Evolutionary conservation across 2,888 invertebrate species (phyloP).

Genomic region (Notodonta dromedarius): DNA sequence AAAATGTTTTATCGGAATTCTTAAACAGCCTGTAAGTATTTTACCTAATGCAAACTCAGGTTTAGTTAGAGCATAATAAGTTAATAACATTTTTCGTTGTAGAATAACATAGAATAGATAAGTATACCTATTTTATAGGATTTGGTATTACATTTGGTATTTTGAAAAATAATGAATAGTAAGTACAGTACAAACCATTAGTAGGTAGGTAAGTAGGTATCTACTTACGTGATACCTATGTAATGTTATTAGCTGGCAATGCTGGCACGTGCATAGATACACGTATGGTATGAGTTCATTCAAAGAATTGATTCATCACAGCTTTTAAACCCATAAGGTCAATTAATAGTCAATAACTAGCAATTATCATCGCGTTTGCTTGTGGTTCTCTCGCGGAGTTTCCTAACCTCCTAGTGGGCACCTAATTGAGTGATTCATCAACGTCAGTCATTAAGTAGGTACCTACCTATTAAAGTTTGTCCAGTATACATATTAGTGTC

Average conservation of each 20-base stretch:
- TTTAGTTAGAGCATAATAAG: too few relatives aligned
- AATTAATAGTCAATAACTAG: not conserved
- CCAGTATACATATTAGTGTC: too few relatives aligned
- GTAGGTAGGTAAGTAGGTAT: not conserved
- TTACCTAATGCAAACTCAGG: too few relatives aligned
- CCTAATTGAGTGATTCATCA: not conserved
- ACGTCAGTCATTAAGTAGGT: not conserved
- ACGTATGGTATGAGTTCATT: constrained; percentile 15
- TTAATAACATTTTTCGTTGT: too few relatives aligned
- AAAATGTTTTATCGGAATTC: too few relatives aligned
- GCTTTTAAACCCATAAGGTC: not conserved
- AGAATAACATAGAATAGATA: too few relatives aligned
- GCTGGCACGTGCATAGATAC: constrained; percentile 11
- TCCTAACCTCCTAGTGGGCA: not conserved
- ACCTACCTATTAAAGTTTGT: not conserved
- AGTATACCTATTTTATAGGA: too few relatives aligned
- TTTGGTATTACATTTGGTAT: too few relatives aligned
- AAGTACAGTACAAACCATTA: too few relatives aligned
- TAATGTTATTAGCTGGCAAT: constrained; percentile 10
- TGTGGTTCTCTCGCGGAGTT: not conserved
- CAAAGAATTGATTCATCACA: constrained; percentile 10
- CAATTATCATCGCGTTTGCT: not conserved
- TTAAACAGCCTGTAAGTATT: too few relatives aligned
- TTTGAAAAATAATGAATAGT: too few relatives aligned
- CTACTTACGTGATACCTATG: too few relatives aligned